A percentile compares a stretch with the other conserved stretches of the same genome.
phyloP scores from a whole-genome alignment of 35 echinoderm and acorn worm species.

The Anneissia japonica region DNA sequence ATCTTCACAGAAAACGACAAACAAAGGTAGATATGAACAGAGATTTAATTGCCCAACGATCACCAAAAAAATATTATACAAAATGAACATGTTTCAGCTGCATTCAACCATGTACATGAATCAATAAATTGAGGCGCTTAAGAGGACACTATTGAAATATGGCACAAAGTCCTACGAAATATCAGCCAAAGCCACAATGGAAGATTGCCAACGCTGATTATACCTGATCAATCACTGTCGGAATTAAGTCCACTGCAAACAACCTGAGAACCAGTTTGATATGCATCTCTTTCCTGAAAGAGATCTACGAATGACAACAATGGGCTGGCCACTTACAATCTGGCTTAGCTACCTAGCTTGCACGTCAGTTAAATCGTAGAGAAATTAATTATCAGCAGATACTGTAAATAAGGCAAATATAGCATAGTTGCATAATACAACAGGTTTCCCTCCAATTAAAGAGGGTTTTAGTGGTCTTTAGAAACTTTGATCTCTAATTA shows the following conservation, averaged over 20 bases:
- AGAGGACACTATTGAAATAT: not conserved
- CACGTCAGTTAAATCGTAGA: no score
- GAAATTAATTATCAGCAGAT: no score
- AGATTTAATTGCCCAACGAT: no score
- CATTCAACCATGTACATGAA: not conserved
- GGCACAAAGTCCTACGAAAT: not conserved
- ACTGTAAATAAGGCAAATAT: no score
- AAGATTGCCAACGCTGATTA: not conserved
- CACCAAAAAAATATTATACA: not conserved
- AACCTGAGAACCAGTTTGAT: not conserved
- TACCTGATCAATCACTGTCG: not conserved
- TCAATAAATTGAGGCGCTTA: not conserved
- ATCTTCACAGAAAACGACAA: no score
- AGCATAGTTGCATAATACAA: no score
- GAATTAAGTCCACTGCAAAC: not conserved
- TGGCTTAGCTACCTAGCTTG: no score
- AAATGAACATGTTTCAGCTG: not conserved
- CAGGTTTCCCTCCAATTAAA: no score
- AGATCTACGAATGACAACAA: not conserved
- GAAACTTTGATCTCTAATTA: no score
- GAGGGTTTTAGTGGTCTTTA: no score
- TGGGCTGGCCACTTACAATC: no score
- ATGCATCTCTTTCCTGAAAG: not conserved
- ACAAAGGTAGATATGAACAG: no score
- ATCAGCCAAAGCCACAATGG: not conserved